Evolutionary conservation across 2,797 vertebrate genomes (phyloP).

Genomic region (Myripristis jacobus): DNA sequence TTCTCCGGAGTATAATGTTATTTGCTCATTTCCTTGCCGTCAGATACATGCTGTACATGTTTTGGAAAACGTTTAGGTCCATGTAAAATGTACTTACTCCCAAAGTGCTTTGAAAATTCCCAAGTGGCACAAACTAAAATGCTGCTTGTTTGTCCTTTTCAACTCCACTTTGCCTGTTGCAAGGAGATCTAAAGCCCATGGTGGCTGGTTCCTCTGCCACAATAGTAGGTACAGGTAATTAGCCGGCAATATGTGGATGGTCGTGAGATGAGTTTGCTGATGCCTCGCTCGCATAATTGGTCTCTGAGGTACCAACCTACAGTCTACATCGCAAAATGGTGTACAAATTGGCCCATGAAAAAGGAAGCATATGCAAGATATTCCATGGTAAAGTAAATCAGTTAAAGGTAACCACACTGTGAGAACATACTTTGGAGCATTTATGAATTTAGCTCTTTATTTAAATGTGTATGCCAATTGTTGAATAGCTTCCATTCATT

Average conservation of each 20-base stretch:
- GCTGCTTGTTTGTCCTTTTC: conserved; percentile 31
- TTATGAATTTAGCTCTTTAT: neutral
- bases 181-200: conserved; percentile 16
- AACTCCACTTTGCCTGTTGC: conserved; percentile 8
- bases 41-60: neutral
- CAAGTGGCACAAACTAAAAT: conserved; percentile 2
- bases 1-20: neutral
- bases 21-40: neutral
- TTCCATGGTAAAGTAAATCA: neutral
- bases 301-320: conserved; percentile 40
- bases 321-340: conserved; percentile 21
- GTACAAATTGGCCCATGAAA: conserved; percentile 11
- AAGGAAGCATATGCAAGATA: neutral
- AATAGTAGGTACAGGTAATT: conserved; percentile 50
- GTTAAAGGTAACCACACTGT: neutral
- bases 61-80: neutral
- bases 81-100: neutral
- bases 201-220: conserved; percentile 36
- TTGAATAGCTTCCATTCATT: neutral
- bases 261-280: conserved; percentile 41
- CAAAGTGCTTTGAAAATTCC: neutral
- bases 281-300: conserved; percentile 59
- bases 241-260: conserved; percentile 46
- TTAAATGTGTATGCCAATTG: neutral
- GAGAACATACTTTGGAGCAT: neutral